Base-by-base conservation (phyloP, 2,888 invertebrate genomes). In the Hymenopus coronatus region DNA sequence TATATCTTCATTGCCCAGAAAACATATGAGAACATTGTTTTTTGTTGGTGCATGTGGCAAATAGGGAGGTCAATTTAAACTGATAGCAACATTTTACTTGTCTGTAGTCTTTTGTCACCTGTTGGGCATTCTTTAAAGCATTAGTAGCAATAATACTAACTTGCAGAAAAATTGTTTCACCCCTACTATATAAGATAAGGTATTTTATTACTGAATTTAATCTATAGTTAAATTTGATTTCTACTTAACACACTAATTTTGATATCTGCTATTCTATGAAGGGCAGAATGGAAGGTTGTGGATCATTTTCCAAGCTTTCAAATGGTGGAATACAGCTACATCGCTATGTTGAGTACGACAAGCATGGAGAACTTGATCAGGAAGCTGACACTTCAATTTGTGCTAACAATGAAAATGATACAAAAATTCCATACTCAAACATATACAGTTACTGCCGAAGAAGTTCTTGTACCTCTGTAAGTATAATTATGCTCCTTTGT, bases 201-300 rank as follows among this genome's bases (percentile, higher is more conserved):
- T n/a, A n/a, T n/a, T n/a, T n/a, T n/a, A n/a, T n/a, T n/a, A n/a
- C n/a, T n/a, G n/a, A n/a, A n/a, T n/a, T n/a, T n/a, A n/a, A n/a
- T n/a, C n/a, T n/a, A n/a, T n/a, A n/a, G n/a, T n/a, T n/a, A n/a
- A n/a, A n/a, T n/a, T n/a, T n/a, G n/a, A n/a, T n/a, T n/a, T n/a
- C n/a, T n/a, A 46, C 30, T 86, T 86, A 6, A 40, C 3, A 54
- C 30, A 28, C 25, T 54, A 25, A n/a, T n/a, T 84, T 30, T 84
- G 9, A 82, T n/a, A 30, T 0, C 84, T 40, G 0, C 40, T 40
- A 12, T 40, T 40, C 28, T 25, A 85, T 83, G 7, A n/a, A 90
- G 90, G 90, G 90, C 9, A 83, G 82, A 54, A 87, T 90, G 90
- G 90, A 86, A 33, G 90, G 90, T 30, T 89, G 90, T 89, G 90